phyloP scores from a whole-genome alignment of 1,140 invertebrate genomes.

The Diorhabda sublineata region DNA sequence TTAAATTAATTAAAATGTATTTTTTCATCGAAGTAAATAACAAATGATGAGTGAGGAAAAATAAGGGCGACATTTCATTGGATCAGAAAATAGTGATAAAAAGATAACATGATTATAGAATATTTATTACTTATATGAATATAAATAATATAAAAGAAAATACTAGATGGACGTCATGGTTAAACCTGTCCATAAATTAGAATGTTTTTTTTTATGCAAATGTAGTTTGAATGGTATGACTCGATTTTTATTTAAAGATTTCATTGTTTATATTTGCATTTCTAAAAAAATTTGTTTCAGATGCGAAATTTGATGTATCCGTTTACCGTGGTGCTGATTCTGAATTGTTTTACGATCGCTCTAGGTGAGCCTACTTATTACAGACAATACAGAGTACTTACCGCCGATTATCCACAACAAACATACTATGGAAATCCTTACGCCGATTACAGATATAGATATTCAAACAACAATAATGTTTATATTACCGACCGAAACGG shows the following conservation, averaged over 20 bases:
- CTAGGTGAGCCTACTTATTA: conserved; percentile 35
- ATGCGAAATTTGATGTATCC: neutral
- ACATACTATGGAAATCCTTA: conserved; percentile 32
- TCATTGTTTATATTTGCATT: neutral
- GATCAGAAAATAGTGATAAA: neutral
- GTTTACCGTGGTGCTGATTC: conserved; percentile 14
- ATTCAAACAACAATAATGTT: conserved; percentile 30
- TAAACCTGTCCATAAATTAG: neutral
- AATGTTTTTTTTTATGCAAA: neutral
- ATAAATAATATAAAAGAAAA: neutral
- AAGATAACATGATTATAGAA: neutral
- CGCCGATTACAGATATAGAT: conserved; percentile 26
- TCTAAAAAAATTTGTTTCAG: conserved; percentile 4
- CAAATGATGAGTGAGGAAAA: neutral
- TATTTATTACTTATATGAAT: neutral
- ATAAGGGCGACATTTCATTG: neutral
- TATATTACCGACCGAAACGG: conserved; percentile 39
- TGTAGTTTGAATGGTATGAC: neutral
- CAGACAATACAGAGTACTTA: conserved; percentile 28
- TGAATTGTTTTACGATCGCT: conserved; percentile 13
- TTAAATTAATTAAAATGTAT: neutral
- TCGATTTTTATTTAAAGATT: neutral
- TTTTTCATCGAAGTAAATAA: neutral
- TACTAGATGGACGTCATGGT: neutral
- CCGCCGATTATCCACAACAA: conserved; percentile 18